A percentile compares a stretch with the other conserved stretches of the same genome.
These are phyloP conservation scores for Mantis religiosa DNA, from an alignment of 2,888 invertebrate species.

Conservation along the genomic window DNA sequence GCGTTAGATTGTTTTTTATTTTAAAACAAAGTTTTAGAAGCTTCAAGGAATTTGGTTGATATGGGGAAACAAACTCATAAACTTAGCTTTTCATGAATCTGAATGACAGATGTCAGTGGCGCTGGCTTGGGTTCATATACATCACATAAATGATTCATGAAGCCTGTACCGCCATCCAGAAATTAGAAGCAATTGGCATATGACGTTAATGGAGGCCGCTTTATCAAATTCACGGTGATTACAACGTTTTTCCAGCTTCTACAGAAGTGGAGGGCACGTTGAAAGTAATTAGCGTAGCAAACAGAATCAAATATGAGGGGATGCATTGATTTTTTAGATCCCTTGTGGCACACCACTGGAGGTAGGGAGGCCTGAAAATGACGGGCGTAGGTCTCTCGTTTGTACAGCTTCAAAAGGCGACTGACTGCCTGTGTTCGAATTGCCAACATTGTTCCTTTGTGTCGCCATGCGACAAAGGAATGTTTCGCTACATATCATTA, in stretches of 20 bases:
- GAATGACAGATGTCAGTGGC: not conserved
- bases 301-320: not conserved
- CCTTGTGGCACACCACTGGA: not conserved
- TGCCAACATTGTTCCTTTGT: not conserved
- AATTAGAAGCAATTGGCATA: not conserved
- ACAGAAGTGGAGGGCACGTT: not conserved
- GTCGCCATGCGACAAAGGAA: not conserved
- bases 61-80: too few relatives aligned
- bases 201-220: not conserved
- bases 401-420: not conserved
- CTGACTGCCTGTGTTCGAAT: not conserved
- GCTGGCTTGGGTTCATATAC: not conserved
- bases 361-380: not conserved
- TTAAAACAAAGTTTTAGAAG: too few relatives aligned
- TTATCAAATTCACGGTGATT: not conserved
- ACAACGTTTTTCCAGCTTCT: not conserved
- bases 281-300: not conserved
- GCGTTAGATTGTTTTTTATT: too few relatives aligned
- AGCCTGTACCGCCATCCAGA: not conserved
- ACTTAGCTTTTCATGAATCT: not conserved
- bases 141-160: not conserved
- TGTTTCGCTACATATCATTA: not conserved
- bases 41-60: too few relatives aligned
- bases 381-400: not conserved
- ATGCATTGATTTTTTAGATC: not conserved